These are phyloP conservation scores for Tachysurus fulvidraco DNA, from an alignment of 2,113 vertebrate genomes.

Conservation along the genomic window DNA sequence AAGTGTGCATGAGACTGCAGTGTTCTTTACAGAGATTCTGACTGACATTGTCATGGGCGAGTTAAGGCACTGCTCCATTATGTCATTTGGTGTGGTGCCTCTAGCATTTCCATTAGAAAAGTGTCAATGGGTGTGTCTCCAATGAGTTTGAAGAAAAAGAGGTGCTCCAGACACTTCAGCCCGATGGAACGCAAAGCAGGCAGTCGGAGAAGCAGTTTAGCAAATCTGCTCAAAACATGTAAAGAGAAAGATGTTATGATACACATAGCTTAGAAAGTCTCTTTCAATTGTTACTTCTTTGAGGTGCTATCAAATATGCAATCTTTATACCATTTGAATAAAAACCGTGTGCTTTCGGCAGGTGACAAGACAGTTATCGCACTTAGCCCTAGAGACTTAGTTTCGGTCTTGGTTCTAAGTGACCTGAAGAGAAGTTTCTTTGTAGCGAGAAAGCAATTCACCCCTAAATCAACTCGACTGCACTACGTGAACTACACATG, in stretches of 20 bases:
- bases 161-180: constrained; percentile 87
- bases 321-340: not conserved
- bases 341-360: not conserved
- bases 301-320: not conserved
- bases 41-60: not conserved
- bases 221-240: constrained; percentile 73
- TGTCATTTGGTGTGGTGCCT: constrained; percentile 85
- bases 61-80: constrained; percentile 60
- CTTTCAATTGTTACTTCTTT: not conserved
- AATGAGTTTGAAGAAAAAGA: constrained; percentile 92
- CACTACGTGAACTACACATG: not conserved
- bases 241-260: constrained; percentile 17
- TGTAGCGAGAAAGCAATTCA: not conserved
- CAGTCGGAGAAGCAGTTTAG: constrained; percentile 83
- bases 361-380: not conserved
- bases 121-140: constrained; percentile 90
- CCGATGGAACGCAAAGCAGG: constrained; percentile 86
- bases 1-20: constrained; percentile 27
- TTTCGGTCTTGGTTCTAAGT: not conserved
- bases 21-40: constrained; percentile 20
- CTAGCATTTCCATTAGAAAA: constrained; percentile 91
- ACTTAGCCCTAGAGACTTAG: not conserved
- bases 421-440: not conserved
- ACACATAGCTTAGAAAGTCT: not conserved
- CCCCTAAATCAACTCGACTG: not conserved